Percentiles rank a stretch among this genome's conserved stretches.
Conservation (phyloP, 2,113 vertebrate species). For the Nibea albiflora region DNA sequence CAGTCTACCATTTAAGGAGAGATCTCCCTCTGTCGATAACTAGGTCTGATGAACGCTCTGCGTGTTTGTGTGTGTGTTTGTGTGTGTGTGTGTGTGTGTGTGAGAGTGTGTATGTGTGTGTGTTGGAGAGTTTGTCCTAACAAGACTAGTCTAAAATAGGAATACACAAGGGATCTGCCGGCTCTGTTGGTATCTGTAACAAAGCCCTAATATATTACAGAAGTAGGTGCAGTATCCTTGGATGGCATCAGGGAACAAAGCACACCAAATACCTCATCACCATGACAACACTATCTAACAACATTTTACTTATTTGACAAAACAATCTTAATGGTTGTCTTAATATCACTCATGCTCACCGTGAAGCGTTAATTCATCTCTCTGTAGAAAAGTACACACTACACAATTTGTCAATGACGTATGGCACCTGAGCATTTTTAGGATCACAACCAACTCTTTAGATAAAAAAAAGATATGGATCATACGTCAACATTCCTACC, state of each 20-base stretch:
- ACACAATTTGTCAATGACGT: not conserved
- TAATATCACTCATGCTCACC: not conserved
- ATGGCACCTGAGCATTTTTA: not conserved
- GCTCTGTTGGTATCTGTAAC: slow-evolving; percentile 46
- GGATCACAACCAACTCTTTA: not conserved
- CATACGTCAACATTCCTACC: not conserved
- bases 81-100: slow-evolving; percentile 12
- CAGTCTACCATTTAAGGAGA: slow-evolving; percentile 84
- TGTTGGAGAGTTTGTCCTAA: slow-evolving; percentile 30
- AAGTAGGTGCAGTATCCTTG: slow-evolving; percentile 27
- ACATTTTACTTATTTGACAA: not conserved
- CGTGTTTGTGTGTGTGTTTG: slow-evolving; percentile 23
- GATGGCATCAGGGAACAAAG: slow-evolving; percentile 19
- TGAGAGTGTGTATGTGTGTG: slow-evolving; percentile 22
- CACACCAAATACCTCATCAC: not conserved
- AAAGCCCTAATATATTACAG: slow-evolving; percentile 44
- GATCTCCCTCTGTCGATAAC: slow-evolving; percentile 77
- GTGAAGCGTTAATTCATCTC: no score
- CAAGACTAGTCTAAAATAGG: slow-evolving; percentile 63
- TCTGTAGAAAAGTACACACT: no score
- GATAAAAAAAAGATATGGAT: not conserved
- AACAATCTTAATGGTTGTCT: not conserved
- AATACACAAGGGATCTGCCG: slow-evolving; percentile 51
- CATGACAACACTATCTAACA: slow-evolving; percentile 12
- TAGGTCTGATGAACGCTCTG: slow-evolving; percentile 64